phyloP scores from a whole-genome alignment of 2,113 vertebrate genomes.

The Pipra filicauda region DNA sequence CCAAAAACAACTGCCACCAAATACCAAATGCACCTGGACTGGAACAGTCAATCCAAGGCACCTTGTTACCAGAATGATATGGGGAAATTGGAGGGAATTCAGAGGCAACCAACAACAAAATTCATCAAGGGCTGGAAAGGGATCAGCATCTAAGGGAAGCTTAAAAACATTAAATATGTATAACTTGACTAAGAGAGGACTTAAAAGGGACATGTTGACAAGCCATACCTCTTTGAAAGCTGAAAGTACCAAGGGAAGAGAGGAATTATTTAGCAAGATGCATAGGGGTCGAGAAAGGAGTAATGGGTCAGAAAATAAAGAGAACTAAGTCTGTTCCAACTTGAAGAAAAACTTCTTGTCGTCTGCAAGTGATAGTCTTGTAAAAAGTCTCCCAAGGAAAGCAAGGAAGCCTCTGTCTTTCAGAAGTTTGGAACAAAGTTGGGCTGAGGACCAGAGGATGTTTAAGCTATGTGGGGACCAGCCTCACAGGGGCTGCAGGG shows the following conservation, averaged over 20 bases:
- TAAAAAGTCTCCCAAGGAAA: neutral
- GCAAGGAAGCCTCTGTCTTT: neutral
- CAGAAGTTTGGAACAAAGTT: neutral
- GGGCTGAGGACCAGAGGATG: neutral
- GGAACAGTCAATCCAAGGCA: conserved; percentile 6
- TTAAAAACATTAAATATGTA: conserved; percentile 63
- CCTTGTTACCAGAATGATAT: conserved; percentile 2
- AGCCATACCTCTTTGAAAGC: conserved; percentile 59
- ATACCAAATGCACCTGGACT: neutral
- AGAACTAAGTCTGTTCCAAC: neutral
- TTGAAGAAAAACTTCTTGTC: conserved; percentile 8
- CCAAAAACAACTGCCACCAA: conserved; percentile 27
- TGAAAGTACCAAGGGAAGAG: neutral
- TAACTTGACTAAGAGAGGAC: conserved; percentile 51
- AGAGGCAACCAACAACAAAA: conserved; percentile 43
- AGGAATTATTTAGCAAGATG: conserved; percentile 37
- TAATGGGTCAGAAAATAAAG: neutral
- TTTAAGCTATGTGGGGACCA: neutral
- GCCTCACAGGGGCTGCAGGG: neutral
- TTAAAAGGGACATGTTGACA: conserved; percentile 57
- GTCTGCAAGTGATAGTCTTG: neutral
- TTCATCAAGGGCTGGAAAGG: conserved; percentile 30
- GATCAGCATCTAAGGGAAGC: conserved; percentile 50
- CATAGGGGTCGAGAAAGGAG: neutral
- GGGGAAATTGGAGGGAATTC: conserved; percentile 31